phyloP scores from a whole-genome alignment of 2,888 invertebrate genomes.

The Latrodectus elegans region DNA sequence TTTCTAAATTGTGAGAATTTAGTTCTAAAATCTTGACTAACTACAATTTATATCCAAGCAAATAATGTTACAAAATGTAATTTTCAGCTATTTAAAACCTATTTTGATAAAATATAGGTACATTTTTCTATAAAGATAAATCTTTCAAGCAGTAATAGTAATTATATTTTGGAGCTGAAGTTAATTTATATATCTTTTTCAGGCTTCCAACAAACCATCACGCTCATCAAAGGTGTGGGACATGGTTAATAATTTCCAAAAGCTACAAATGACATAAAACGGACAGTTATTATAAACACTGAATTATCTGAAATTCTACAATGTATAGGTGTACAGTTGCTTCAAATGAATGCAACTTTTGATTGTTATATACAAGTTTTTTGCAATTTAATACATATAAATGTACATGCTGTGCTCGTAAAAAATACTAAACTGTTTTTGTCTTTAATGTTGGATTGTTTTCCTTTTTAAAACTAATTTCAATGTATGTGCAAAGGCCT shows the following conservation, averaged over 20 bases:
- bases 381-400: conserved; percentile 64
- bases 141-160: no score
- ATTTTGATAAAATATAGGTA: background rate
- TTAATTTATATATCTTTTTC: conserved; percentile 12
- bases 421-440: conserved; percentile 42
- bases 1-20: no score
- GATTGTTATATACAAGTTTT: conserved; percentile 48
- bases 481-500: conserved; percentile 44
- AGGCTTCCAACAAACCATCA: conserved; percentile 66
- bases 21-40: no score
- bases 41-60: no score
- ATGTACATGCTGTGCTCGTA: conserved; percentile 43
- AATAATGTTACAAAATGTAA: no score
- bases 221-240: conserved; percentile 68
- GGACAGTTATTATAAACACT: conserved; percentile 1
- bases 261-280: conserved; percentile 68
- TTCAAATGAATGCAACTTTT: conserved; percentile 46
- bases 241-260: conserved; percentile 69
- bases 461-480: conserved; percentile 15
- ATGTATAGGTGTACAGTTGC: conserved; percentile 57
- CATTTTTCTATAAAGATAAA: background rate
- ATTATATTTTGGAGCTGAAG: no score
- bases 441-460: conserved; percentile 36
- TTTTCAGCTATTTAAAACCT: no score
- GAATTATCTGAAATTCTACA: conserved; percentile 31